These are phyloP conservation scores for Pheosia tremula DNA, from an alignment of 2,888 invertebrate species.

Conservation along the genomic window DNA sequence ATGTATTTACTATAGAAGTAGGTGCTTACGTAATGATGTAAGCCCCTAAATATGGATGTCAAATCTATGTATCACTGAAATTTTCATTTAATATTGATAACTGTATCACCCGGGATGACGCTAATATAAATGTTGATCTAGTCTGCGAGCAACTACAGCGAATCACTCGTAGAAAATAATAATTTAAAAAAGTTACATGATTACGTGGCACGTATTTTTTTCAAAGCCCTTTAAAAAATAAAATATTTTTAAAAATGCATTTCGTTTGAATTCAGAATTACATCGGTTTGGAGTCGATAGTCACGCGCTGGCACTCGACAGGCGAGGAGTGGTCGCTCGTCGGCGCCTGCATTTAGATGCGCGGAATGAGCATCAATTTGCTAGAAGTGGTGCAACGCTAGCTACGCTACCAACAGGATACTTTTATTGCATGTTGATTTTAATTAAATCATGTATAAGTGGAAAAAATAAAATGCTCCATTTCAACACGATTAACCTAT, in stretches of 20 bases:
- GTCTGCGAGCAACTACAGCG: too few species aligned
- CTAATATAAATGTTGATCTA: too few species aligned
- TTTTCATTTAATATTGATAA: too few species aligned
- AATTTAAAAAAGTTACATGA: too few species aligned
- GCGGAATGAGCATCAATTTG: conserved; percentile 34
- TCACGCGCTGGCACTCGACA: conserved; percentile 72
- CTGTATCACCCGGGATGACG: too few species aligned
- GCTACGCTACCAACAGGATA: conserved; percentile 4
- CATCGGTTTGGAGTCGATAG: conserved; percentile 55
- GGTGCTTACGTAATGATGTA: too few species aligned
- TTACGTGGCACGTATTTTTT: too few species aligned
- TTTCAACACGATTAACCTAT: neutral
- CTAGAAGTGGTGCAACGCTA: conserved; percentile 31
- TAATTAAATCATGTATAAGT: conserved; percentile 12
- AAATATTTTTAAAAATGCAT: neutral
- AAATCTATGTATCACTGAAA: too few species aligned
- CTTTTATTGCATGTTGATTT: conserved; percentile 20
- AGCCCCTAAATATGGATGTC: too few species aligned
- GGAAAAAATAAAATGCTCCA: conserved; percentile 5
- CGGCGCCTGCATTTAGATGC: conserved; percentile 50
- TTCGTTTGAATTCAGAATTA: conserved; percentile 39
- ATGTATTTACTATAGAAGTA: too few species aligned
- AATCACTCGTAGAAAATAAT: too few species aligned
- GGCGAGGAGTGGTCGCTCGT: conserved; percentile 53
- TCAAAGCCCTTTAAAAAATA: neutral